phyloP scores from a whole-genome alignment of 2,888 invertebrate genomes.

The Noctua comes region DNA sequence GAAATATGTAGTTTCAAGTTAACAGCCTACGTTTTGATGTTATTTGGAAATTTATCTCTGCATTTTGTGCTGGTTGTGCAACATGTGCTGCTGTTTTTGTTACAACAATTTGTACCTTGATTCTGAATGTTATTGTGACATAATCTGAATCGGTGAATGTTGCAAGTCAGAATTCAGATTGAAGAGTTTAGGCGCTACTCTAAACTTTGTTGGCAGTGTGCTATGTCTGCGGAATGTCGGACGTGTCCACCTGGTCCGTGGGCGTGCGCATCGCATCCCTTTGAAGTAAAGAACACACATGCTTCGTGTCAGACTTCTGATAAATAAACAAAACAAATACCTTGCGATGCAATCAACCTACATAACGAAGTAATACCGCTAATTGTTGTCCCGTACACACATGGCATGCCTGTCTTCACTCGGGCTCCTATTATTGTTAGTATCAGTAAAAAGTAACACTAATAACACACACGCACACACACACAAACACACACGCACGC shows the following conservation, averaged over 20 bases:
- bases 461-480: too few species aligned
- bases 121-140: conserved; percentile 30
- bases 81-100: conserved; percentile 27
- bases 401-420: conserved; percentile 42
- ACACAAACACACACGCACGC: too few species aligned
- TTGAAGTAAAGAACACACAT: conserved; percentile 76
- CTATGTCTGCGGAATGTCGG: conserved; percentile 76
- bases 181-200: conserved; percentile 72
- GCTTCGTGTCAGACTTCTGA: conserved; percentile 67
- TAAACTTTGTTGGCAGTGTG: conserved; percentile 79
- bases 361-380: conserved; percentile 72
- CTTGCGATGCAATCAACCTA: conserved; percentile 76
- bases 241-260: conserved; percentile 84
- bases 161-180: conserved; percentile 68
- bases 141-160: conserved; percentile 8
- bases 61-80: conserved; percentile 21
- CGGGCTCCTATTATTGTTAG: conserved; percentile 1
- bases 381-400: conserved; percentile 70
- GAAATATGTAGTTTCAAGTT: conserved; percentile 76
- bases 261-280: conserved; percentile 75
- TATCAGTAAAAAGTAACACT: too few species aligned
- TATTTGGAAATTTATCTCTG: conserved; percentile 55
- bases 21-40: conserved; percentile 71
- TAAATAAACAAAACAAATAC: conserved; percentile 71
- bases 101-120: conserved; percentile 8